Evolutionary conservation across 2,113 vertebrate genomes (phyloP).

Genomic region (Ctenodactylus gundi): DNA sequence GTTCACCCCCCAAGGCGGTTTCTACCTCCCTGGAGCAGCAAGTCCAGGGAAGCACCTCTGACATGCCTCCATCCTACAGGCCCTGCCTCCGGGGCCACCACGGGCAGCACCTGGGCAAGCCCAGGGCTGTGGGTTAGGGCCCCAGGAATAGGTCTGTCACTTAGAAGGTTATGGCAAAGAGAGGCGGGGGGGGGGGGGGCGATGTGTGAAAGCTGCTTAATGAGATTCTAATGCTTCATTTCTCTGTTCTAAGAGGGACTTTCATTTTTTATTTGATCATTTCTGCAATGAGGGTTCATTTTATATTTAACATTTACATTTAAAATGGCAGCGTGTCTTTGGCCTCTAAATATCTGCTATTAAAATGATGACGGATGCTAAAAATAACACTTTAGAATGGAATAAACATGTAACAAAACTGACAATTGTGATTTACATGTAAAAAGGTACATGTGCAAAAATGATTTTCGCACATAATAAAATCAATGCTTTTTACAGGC

Average conservation of each 20-base stretch:
- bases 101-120: neutral
- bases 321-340: conserved; percentile 14
- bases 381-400: neutral
- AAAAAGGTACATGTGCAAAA: neutral
- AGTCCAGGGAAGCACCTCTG: neutral
- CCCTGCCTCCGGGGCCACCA: neutral
- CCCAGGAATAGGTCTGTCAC: conserved; percentile 35
- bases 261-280: conserved; percentile 43
- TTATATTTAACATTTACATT: conserved; percentile 33
- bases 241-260: neutral
- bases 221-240: neutral
- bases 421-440: neutral
- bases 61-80: neutral
- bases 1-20: neutral
- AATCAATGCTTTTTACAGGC: neutral
- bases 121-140: conserved; percentile 12
- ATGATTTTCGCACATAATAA: neutral
- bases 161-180: neutral
- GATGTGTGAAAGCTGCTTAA: conserved; percentile 30
- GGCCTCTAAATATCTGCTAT: neutral
- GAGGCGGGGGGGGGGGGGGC: neutral
- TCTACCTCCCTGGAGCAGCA: neutral
- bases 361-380: neutral
- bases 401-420: neutral
- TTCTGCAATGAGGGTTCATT: conserved; percentile 47